These are phyloP conservation scores for Perodicticus potto DNA, from an alignment of 2,797 vertebrate genomes.

Conservation along the genomic window DNA sequence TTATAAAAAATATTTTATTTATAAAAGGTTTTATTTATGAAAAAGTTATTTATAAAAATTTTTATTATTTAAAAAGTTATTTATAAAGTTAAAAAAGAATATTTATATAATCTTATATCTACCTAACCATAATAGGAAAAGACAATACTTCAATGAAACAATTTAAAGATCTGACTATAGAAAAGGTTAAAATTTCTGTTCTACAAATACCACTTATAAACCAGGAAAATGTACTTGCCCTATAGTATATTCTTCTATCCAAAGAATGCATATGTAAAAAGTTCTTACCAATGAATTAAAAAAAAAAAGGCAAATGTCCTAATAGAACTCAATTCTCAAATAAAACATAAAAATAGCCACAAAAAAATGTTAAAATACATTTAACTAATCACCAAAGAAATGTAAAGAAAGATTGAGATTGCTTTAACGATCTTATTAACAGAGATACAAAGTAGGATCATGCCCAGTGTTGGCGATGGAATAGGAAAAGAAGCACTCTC, in stretches of 20 bases:
- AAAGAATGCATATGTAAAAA: neutral
- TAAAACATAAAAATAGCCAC: neutral
- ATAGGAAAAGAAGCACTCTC: neutral
- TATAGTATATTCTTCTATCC: no score
- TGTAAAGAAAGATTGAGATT: neutral
- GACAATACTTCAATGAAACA: slow-evolving; percentile 11
- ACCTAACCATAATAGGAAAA: neutral
- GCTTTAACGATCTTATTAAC: neutral
- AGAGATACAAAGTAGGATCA: neutral
- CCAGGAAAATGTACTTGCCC: neutral
- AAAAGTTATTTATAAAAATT: no score
- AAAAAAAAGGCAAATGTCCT: neutral
- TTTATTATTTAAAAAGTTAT: no score
- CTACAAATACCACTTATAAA: slow-evolving; percentile 38
- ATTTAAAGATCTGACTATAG: neutral
- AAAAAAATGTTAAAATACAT: neutral
- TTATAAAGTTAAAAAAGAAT: neutral
- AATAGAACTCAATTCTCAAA: slow-evolving; percentile 39
- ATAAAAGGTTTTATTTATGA: no score
- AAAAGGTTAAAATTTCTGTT: slow-evolving; percentile 41
- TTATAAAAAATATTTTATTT: no score
- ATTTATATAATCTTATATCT: slow-evolving; percentile 22
- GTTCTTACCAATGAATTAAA: neutral
- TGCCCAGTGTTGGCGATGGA: neutral
- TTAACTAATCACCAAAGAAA: slow-evolving; percentile 47